Conservation (phyloP, 2,797 vertebrate genomes). For the Chloroceryle amazona region DNA sequence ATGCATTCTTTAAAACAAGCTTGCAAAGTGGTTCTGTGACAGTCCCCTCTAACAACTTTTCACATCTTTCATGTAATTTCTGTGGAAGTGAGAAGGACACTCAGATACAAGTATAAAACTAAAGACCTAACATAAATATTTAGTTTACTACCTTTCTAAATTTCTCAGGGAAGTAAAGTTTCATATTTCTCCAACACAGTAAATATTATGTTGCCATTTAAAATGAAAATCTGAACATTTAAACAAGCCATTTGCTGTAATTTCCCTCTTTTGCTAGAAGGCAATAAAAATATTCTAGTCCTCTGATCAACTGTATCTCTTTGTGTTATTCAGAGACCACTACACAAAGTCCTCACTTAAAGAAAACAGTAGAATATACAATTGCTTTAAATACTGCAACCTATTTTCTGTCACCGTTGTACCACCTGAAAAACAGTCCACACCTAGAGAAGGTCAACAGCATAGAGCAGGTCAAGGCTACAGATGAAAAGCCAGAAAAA, state of each 20-base stretch:
- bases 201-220: background rate
- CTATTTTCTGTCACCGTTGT: background rate
- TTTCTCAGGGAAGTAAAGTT: background rate
- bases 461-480: background rate
- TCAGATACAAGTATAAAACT: background rate
- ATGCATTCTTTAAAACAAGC: background rate
- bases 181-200: background rate
- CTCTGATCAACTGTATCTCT: background rate
- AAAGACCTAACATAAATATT: background rate
- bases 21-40: background rate
- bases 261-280: background rate
- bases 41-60: background rate
- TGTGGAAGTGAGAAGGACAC: background rate
- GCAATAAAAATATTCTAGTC: background rate
- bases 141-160: background rate
- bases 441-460: background rate
- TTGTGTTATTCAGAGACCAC: background rate
- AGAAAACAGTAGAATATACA: background rate
- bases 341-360: background rate
- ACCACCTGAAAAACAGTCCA: background rate
- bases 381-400: background rate
- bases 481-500: background rate
- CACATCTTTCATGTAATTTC: background rate
- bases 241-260: background rate
- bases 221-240: slow-evolving; percentile 15